Evolutionary conservation across 2,797 vertebrate species (phyloP).

Genomic region (Sebastes nivosus): DNA sequence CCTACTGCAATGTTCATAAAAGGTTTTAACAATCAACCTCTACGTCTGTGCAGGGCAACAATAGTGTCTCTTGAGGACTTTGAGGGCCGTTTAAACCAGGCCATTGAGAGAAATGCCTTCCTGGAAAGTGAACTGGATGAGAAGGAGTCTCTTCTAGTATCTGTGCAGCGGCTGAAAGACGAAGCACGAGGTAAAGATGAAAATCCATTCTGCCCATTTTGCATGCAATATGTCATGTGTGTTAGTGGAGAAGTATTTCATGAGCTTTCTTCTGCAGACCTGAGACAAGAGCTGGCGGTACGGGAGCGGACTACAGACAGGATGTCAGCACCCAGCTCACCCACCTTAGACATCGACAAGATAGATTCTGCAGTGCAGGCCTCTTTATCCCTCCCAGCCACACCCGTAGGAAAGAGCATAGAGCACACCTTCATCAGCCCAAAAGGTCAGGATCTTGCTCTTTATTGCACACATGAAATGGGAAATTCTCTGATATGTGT

Average conservation of each 20-base stretch:
- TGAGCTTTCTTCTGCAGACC: slow-evolving; percentile 78
- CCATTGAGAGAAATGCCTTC: slow-evolving; percentile 98
- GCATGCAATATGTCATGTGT: not conserved
- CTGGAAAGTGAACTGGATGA: slow-evolving; percentile 98
- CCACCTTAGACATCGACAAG: slow-evolving; percentile 93
- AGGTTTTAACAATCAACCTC: slow-evolving; percentile 1
- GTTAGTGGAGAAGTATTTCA: not conserved
- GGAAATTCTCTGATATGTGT: not conserved
- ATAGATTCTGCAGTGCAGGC: slow-evolving; percentile 94
- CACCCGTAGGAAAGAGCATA: slow-evolving; percentile 90
- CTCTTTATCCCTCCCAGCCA: slow-evolving; percentile 95
- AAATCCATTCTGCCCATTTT: not conserved
- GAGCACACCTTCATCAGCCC: slow-evolving; percentile 90
- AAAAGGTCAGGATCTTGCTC: slow-evolving; percentile 84
- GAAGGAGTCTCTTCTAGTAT: slow-evolving; percentile 95
- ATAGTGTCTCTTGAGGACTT: slow-evolving; percentile 99
- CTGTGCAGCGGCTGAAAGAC: slow-evolving; percentile 97
- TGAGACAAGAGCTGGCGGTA: slow-evolving; percentile 95
- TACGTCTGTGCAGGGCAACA: slow-evolving; percentile 86
- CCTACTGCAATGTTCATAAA: not conserved
- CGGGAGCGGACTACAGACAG: slow-evolving; percentile 93
- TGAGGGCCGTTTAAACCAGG: slow-evolving; percentile 96
- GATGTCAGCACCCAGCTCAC: slow-evolving; percentile 96
- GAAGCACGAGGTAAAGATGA: slow-evolving; percentile 90
- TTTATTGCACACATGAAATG: not conserved